Evolutionary conservation across 1,140 invertebrate species (phyloP), one percentile per base, ranked within the genome.

Genomic region (Cyclina sinensis): DNA sequence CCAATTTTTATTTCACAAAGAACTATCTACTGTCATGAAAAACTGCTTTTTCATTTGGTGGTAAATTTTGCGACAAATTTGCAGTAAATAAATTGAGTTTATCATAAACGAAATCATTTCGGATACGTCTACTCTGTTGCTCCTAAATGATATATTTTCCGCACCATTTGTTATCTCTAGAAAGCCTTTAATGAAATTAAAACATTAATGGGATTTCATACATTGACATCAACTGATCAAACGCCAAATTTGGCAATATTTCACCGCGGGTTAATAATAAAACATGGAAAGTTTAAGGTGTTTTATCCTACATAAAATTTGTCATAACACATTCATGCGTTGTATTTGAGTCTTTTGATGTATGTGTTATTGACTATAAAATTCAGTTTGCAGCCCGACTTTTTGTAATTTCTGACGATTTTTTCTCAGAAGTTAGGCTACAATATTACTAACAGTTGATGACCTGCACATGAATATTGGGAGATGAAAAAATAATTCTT

Each of bases 11-110:
- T 21, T 70, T 70, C 65, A 70, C 32, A 37, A 70, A 70, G 24
- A 4, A 37, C 16, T 70, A 11, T 37, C 16, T 37, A 70, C 32
- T n/a, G 27, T 12, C 24, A 27, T 27, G 1, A 78, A 78, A 76
- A 54, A 54, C 3, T 54, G 74, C 74, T 78, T 32, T 76, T 76
- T 76, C 73, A 76, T 76, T 76, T 76, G 46, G 46, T 78, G 74
- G 74, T 78, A 78, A 78, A 78, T 78, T 46, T 78, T 78, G 74
- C 74, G 74, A 78, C 74, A 78, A 78, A 78, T 78, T 78, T 78
- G 74, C 43, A 78, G 74, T 78, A 78, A 78, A 78, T 78, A 78
- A 78, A 78, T 78, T 78, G 30, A 35, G 46, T 78, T 78, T 51
- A 78, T 78, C 48, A 78, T 51, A 78, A 78, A 48, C 21, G 46